These are phyloP conservation scores for Beroe forskalii DNA, from an alignment of 37 sponge, comb jelly and placozoan species.

Conservation along the genomic window DNA sequence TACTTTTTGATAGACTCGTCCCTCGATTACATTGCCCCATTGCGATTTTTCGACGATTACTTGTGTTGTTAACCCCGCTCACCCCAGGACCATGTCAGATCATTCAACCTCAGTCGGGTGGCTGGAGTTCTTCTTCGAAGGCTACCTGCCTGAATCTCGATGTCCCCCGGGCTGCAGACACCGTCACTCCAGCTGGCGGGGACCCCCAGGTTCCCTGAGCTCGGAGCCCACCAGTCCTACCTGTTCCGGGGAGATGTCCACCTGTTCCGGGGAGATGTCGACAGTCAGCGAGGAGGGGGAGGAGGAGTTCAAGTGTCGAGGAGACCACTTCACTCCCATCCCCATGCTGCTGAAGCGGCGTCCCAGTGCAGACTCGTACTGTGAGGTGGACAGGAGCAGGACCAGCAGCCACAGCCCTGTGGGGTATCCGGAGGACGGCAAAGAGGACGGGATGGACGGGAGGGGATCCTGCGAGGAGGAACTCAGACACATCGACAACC, in stretches of 20 bases:
- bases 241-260: background rate
- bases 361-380: background rate
- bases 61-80: too few relatives aligned
- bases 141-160: constrained; percentile 18
- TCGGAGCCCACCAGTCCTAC: background rate
- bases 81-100: too few relatives aligned
- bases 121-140: constrained; percentile 7
- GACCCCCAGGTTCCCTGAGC: background rate
- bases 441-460: background rate
- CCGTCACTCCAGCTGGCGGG: background rate
- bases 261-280: background rate
- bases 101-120: background rate
- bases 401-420: background rate
- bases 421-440: background rate
- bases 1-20: too few relatives aligned
- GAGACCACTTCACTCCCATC: background rate
- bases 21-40: too few relatives aligned
- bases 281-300: too few relatives aligned
- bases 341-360: background rate
- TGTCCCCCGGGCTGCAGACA: constrained; percentile 9
- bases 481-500: background rate
- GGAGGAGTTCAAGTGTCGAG: background rate
- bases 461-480: constrained; percentile 24
- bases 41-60: too few relatives aligned
- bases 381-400: background rate